Base-by-base conservation (phyloP, 2,888 invertebrate genomes). In the Horisme vitalbata region DNA sequence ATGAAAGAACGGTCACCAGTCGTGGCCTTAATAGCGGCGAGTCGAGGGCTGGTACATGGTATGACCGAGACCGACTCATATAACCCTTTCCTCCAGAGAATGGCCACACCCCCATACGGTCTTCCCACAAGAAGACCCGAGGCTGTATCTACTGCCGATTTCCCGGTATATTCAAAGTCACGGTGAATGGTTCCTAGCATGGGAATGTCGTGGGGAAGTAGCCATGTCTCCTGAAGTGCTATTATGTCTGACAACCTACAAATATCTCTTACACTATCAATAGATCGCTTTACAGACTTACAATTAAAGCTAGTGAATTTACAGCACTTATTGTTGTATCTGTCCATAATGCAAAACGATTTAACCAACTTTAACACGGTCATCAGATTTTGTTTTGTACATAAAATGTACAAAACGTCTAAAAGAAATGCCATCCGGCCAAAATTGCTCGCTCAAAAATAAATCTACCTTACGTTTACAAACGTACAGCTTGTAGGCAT, bases 391-490 rank as follows among this genome's bases (percentile, higher is more conserved):
- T 2, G 30, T 21, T 31, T 14, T 4, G 14, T 30, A 38, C 38
- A 13, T 30, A 23, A 38, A 38, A 31, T 12, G 38, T 5, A 38
- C 30, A 31, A 38, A 4, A 21, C 38, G 4, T 38, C 23, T 6
- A 30, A 30, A 30, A n/a, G n/a, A n/a, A n/a, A n/a, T n/a, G n/a
- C n/a, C n/a, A n/a, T n/a, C n/a, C n/a, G n/a, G n/a, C n/a, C 38
- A 38, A 10, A 38, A 31, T 4, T 38, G 23, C 14, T 38, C 11
- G 10, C 31, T 38, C 14, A 38, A 13, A 23, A 38, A 38, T 10
- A 30, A 9, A 4, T 30, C n/a, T 9, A 38, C 12, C 3, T 38
- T 38, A 8, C 8, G 11, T 23, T 14, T 38, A 3, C n/a, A 12
- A 6, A 38, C 38, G 30, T 23, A 38, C 21, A 21, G 7, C 7